These are phyloP conservation scores for Glaucomys volans DNA, from an alignment of 2,113 vertebrate species.

Conservation along the genomic window DNA sequence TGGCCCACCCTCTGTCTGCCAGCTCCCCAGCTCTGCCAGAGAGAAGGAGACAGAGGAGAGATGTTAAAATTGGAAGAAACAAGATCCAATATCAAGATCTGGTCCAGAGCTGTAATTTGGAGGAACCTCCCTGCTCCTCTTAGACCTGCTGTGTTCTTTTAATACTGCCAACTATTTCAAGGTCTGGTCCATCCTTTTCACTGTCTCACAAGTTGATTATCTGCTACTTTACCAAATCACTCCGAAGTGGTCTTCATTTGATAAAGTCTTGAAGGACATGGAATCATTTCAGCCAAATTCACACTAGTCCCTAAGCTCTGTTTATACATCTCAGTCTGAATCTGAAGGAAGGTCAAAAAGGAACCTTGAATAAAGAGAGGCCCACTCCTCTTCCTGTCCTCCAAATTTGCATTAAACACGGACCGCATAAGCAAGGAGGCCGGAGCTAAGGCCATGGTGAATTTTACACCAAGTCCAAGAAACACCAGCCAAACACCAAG, in stretches of 20 bases:
- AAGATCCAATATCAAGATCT: background rate
- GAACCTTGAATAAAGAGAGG: background rate
- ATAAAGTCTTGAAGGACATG: slow-evolving; percentile 8
- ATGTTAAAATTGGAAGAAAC: slow-evolving; percentile 57
- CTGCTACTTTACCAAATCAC: background rate
- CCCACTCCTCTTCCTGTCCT: background rate
- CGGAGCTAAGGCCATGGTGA: background rate
- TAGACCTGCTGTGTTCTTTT: background rate
- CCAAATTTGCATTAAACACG: background rate
- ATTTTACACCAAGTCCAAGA: background rate
- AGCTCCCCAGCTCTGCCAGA: slow-evolving; percentile 59
- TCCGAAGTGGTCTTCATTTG: background rate
- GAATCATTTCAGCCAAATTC: background rate
- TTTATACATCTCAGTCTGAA: background rate
- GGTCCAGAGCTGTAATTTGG: background rate
- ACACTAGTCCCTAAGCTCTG: background rate
- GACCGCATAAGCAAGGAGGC: background rate
- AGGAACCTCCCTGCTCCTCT: background rate
- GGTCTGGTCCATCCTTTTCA: background rate
- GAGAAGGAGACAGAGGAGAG: background rate
- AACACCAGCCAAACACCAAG: background rate
- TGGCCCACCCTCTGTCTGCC: slow-evolving; percentile 32
- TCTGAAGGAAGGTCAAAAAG: background rate
- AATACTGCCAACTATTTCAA: background rate
- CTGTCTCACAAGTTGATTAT: background rate